Conservation (phyloP, 2,797 vertebrate species). For the Acipenser ruthenus region DNA sequence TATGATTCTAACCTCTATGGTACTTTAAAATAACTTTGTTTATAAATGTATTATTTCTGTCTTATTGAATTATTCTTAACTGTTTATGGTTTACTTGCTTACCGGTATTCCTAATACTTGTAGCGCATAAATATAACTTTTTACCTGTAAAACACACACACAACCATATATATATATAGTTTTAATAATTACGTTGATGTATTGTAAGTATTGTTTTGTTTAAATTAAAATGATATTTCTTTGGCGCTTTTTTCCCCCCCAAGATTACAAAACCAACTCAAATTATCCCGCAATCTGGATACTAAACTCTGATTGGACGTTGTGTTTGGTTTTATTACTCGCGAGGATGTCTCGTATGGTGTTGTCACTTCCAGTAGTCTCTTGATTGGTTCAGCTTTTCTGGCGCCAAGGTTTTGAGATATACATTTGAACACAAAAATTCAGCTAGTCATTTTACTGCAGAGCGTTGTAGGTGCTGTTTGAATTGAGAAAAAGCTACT, state of each 20-base stretch:
- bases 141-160: no score
- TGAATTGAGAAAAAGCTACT: background rate
- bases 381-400: background rate
- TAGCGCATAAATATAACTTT: no score
- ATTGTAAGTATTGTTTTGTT: background rate
- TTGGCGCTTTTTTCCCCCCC: background rate
- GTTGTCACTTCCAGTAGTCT: background rate
- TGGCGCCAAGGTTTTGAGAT: constrained; percentile 1
- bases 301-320: background rate
- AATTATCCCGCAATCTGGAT: background rate
- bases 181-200: no score
- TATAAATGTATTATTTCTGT: no score
- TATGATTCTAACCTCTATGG: no score
- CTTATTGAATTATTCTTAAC: no score
- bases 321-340: background rate
- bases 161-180: no score
- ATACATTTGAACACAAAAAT: background rate
- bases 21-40: no score
- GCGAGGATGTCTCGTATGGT: background rate
- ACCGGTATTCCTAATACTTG: no score
- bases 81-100: no score
- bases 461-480: background rate
- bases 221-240: background rate
- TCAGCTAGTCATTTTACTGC: background rate
- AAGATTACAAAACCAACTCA: background rate